Evolutionary conservation across 2,113 vertebrate species (phyloP).

Genomic region (Upupa epops): DNA sequence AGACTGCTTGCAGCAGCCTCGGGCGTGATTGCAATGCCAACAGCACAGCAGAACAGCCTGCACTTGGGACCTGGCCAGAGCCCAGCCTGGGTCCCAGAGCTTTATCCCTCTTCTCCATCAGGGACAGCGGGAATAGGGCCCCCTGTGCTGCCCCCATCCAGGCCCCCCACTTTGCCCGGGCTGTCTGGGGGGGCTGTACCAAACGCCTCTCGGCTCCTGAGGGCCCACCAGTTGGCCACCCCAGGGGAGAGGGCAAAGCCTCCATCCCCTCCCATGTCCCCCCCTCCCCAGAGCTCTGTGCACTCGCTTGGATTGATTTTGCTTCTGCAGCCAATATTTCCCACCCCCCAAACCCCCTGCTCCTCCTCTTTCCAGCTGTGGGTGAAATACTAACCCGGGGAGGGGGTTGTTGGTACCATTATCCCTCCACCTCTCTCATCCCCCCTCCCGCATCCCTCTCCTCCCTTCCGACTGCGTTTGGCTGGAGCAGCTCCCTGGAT

Average conservation of each 20-base stretch:
- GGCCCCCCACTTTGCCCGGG: background rate
- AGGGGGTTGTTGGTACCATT: slow-evolving; percentile 26
- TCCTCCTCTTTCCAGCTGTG: background rate
- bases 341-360: background rate
- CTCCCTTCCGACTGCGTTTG: slow-evolving; percentile 16
- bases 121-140: background rate
- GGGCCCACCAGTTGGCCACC: background rate
- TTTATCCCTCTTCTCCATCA: background rate
- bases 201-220: background rate
- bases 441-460: slow-evolving; percentile 13
- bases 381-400: slow-evolving; percentile 24
- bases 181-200: background rate
- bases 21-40: slow-evolving; percentile 33
- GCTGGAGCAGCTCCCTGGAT: slow-evolving; percentile 34
- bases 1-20: background rate
- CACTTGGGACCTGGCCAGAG: background rate
- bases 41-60: background rate
- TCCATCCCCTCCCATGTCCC: background rate
- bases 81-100: background rate
- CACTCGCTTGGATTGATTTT: slow-evolving; percentile 24
- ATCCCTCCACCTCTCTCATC: slow-evolving; percentile 12
- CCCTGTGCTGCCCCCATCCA: background rate
- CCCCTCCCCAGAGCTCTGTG: background rate
- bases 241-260: rapidly evolving
- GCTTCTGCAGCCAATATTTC: background rate